Evolutionary conservation across 2,113 vertebrate species (phyloP), one percentile per base, ranked within the genome.

Genomic region (Manacus vitellinus): DNA sequence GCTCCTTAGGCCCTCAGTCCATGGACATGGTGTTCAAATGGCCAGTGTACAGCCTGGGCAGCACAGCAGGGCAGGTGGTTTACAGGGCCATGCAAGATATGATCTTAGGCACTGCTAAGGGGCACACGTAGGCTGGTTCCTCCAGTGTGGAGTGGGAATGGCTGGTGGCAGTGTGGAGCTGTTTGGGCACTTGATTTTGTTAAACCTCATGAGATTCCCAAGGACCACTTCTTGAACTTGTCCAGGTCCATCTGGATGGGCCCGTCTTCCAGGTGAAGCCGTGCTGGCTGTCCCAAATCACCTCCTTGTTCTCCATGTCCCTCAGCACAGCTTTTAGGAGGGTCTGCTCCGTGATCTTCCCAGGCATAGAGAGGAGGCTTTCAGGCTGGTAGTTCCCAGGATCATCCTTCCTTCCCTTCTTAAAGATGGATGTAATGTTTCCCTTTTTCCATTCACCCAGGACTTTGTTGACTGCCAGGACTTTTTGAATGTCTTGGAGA

Each of bases 11-110:
- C 9, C 3, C 37, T 41, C n/a, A 6, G 39, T n/a, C 6, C 14
- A 0, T 3, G 51, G 28, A 31, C n/a, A 2, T 2, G 6, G 24
- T 17, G 71, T 46, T 30, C 23, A 30, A 6, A 22, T 22, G 43
- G 24, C 14, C n/a, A 20, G 7, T 8, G 2, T 10, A 0, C 4
- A 28, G 49, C 4, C 6, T 39, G 89, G 35, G 63, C 39, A 35
- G 85, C 85, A 18, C 3, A 16, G 51, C 51, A 52, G 0, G 2
- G 68, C 37, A 35, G n/a, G 41, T 52, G 63, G 16, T 8, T 80
- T 41, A 5, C 12, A 11, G 55, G 21, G 17, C 63, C 0, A 0
- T 16, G 56, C n/a, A 7, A 4, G 43, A 8, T 0, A 1, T 9
- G 16, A 47, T 37, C 8, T 51, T 25, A 33, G 81, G 35, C 28